Base-by-base conservation (phyloP, 2,888 invertebrate genomes). In the Sinohyriopsis cumingii region DNA sequence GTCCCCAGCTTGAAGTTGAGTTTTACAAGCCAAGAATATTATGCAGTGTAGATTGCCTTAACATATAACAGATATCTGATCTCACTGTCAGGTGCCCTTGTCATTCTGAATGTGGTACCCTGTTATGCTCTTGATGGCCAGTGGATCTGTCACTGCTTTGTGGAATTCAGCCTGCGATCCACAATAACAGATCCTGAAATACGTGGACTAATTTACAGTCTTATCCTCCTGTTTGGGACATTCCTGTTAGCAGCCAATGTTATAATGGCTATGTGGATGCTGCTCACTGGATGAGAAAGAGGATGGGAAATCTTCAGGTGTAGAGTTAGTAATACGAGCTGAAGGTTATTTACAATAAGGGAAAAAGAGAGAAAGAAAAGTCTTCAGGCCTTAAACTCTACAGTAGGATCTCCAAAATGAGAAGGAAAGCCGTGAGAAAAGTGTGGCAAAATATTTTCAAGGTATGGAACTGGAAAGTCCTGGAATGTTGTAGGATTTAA, bases 121-220 rank as follows among this genome's bases (percentile, higher is more conserved):
- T 97, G 97, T 89, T 95, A 96, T 88, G 95, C 94, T 75, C 94
- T 97, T 87, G 98, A 99, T 90, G 98, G 98, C 0, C 95, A 98
- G 87, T 94, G 95, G 89, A 97, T 98, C 82, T 92, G 94, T 62
- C 93, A 93, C 64, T 90, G 90, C 15, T 84, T 91, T 59, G 85
- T 91, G 18, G 90, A 90, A 72, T 81, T 87, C 20, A 76, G 78
- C 15, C 76, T 89, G 19, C 79, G 84, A 1, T 82, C 84, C 3
- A 79, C 81, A 20, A 76, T 88, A 19, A 84, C 86, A 1, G 84
- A 85, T 63, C 77, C 77, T 20, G 86, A 89, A 59, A 81, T 82
- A 7, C 79, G 93, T 85, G 93, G 92, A 88, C 92, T 93, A 56
- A 91, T 95, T 86, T 93, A 94, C 64, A 91, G 94, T 65, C 92